Evolutionary conservation across 2,797 vertebrate genomes (phyloP).

Genomic region (Myoxocephalus aenaeus): DNA sequence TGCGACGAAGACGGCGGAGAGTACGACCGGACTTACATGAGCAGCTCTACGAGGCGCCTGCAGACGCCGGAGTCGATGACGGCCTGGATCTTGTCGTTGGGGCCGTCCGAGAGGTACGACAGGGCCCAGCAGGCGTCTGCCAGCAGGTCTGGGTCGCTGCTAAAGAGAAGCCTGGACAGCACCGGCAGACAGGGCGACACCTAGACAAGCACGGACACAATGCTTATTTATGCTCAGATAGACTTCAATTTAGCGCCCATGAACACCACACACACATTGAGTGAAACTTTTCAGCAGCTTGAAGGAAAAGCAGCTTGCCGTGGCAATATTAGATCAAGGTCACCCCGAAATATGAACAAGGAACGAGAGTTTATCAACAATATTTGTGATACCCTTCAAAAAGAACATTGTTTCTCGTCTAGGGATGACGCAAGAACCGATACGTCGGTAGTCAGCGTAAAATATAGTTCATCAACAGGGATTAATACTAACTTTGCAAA

Average conservation of each 20-base stretch:
- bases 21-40: conserved; percentile 89
- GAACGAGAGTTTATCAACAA: not conserved
- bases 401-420: not conserved
- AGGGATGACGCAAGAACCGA: no score
- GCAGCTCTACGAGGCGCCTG: conserved; percentile 94
- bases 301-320: not conserved
- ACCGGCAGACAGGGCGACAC: conserved; percentile 97
- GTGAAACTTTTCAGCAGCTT: not conserved
- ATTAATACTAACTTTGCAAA: no score
- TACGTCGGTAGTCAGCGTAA: no score
- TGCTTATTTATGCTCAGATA: conserved; percentile 3
- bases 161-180: conserved; percentile 95
- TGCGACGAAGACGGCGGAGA: not conserved
- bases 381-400: not conserved
- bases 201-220: conserved; percentile 72
- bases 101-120: conserved; percentile 98
- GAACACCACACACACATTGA: not conserved
- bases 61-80: conserved; percentile 99
- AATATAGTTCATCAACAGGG: no score
- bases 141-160: conserved; percentile 96
- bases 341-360: not conserved
- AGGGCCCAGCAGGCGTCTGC: conserved; percentile 99
- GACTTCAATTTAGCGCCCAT: not conserved
- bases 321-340: not conserved
- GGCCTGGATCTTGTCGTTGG: conserved; percentile 99